A percentile compares a stretch with the other conserved stretches of the same genome.
Conservation (phyloP, 2,113 vertebrate genomes). For the Seriola dumerili region DNA sequence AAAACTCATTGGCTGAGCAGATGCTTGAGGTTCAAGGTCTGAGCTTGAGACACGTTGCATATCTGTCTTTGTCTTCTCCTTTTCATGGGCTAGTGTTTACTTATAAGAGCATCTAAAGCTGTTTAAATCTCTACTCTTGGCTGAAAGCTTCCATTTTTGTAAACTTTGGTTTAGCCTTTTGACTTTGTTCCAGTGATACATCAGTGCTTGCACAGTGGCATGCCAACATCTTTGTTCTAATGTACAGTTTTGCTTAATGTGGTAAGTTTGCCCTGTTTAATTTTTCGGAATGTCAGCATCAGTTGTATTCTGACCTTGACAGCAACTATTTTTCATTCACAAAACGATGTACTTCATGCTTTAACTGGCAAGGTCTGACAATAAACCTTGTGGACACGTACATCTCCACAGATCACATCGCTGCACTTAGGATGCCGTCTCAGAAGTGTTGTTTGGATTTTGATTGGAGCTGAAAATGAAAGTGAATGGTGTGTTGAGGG, state of each 20-base stretch:
- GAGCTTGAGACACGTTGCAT: neutral
- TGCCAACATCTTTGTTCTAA: neutral
- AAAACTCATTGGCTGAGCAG: neutral
- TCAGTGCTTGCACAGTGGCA: neutral
- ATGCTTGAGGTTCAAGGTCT: neutral
- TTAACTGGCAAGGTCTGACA: constrained; percentile 3
- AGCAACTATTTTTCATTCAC: neutral
- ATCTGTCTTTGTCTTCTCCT: neutral
- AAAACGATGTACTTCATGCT: neutral
- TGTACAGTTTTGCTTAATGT: neutral
- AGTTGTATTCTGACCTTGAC: neutral
- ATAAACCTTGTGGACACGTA: constrained; percentile 9
- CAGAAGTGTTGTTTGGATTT: constrained; percentile 44
- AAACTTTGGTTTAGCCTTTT: neutral
- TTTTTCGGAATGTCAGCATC: constrained; percentile 23
- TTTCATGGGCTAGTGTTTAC: neutral
- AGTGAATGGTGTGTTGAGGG: constrained; percentile 32
- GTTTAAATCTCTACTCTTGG: neutral
- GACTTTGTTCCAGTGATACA: neutral
- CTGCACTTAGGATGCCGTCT: constrained; percentile 17
- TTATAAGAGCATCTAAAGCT: neutral
- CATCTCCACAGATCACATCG: neutral
- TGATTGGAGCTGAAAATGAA: constrained; percentile 50
- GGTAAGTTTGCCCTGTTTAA: neutral
- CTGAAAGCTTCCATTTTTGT: neutral